These are phyloP conservation scores for Perccottus glenii DNA, from an alignment of 2,113 vertebrate species.

Conservation along the genomic window DNA sequence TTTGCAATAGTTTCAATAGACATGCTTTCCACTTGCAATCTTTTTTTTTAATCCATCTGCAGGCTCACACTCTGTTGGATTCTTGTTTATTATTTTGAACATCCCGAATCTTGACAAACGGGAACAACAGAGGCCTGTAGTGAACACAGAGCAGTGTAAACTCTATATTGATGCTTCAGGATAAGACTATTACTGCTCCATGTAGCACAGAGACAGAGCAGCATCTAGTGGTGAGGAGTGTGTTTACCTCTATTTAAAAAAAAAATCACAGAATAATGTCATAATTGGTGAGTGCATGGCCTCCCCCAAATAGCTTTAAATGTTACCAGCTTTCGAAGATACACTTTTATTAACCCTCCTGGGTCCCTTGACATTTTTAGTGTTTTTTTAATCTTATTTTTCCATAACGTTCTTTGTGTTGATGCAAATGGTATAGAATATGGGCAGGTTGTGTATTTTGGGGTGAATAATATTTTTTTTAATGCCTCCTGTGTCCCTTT, in stretches of 20 bases:
- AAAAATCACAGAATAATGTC: conserved; percentile 1
- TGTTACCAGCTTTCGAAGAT: too few relatives aligned
- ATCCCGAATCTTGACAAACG: background rate
- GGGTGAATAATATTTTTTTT: too few relatives aligned
- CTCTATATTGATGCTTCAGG: conserved; percentile 9
- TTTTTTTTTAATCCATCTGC: conserved; percentile 9
- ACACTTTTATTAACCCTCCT: too few relatives aligned
- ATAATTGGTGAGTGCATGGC: conserved; percentile 17
- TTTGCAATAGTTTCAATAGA: conserved; percentile 3
- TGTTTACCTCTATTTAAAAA: background rate
- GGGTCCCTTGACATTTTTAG: too few relatives aligned
- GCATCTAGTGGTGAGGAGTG: conserved; percentile 70
- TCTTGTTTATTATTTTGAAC: conserved; percentile 3
- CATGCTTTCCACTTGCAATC: background rate
- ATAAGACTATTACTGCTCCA: background rate
- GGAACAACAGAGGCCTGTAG: conserved; percentile 14
- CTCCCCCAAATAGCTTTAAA: background rate
- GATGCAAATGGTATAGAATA: too few relatives aligned
- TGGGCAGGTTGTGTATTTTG: too few relatives aligned
- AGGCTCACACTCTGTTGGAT: background rate
- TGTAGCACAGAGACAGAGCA: conserved; percentile 61
- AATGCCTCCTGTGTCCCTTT: too few relatives aligned
- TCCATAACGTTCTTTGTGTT: too few relatives aligned
- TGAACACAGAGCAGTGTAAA: conserved; percentile 16
- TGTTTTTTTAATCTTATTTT: too few relatives aligned